A percentile compares a stretch with the other conserved stretches of the same genome.
These are phyloP conservation scores for Limnephilus lunatus DNA, from an alignment of 2,888 invertebrate species.

Conservation along the genomic window DNA sequence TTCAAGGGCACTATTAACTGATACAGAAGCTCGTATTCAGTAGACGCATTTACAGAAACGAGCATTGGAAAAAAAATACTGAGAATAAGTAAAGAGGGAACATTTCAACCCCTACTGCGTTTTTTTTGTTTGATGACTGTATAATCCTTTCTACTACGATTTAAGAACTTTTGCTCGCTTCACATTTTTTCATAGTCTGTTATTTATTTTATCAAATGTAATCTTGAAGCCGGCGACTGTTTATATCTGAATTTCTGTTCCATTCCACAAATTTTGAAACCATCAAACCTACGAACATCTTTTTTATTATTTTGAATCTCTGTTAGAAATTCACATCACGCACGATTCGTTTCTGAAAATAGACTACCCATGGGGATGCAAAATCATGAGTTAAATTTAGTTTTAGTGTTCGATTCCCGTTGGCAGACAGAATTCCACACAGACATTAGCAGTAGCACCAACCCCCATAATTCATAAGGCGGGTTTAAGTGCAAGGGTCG, in stretches of 20 bases:
- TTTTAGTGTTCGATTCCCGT: constrained; percentile 9
- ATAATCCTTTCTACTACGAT: not conserved
- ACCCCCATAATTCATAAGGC: constrained; percentile 28
- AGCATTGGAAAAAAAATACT: not conserved
- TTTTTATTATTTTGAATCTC: not conserved
- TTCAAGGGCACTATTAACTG: not conserved
- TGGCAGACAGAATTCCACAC: not conserved
- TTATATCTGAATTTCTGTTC: not conserved
- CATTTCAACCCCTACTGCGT: not conserved
- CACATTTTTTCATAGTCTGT: too few relatives aligned
- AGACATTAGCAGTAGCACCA: constrained; percentile 18
- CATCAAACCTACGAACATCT: not conserved
- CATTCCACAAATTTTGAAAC: not conserved
- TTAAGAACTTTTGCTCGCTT: too few relatives aligned
- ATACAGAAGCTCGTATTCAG: not conserved
- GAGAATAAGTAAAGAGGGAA: not conserved
- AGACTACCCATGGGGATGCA: constrained; percentile 5
- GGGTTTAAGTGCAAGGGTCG: constrained; percentile 26
- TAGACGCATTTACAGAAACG: not conserved
- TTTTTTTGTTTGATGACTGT: not conserved
- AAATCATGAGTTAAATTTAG: constrained; percentile 22
- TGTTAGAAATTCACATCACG: not conserved
- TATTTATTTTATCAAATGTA: not conserved
- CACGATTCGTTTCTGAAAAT: constrained; percentile 25
- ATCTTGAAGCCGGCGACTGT: not conserved